Base-by-base conservation (phyloP, 2,888 invertebrate genomes). In the Fissipunctia ypsillon region DNA sequence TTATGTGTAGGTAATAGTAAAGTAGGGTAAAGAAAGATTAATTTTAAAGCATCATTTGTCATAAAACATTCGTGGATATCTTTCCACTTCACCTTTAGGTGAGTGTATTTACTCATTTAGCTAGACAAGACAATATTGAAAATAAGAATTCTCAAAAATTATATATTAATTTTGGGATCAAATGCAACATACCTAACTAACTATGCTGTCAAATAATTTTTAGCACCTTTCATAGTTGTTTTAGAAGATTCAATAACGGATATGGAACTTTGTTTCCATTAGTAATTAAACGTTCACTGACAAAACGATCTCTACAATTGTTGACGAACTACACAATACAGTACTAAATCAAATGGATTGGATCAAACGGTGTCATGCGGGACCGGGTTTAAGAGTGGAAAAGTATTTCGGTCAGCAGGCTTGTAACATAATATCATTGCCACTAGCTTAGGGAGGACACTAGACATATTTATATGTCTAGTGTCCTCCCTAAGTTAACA, bases 271-370 rank as follows among this genome's bases (percentile, higher is more conserved):
- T 38, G 28, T 38, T 38, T 38, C 9, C n/a, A n/a, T n/a, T n/a
- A n/a, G 12, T n/a, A 22, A 19, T n/a, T 25, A 31, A 43, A 31
- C 10, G 31, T 31, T 56, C 38, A 48, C 7, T 45, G n/a, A 14
- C 25, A 72, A 56, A 72, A n/a, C 16, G 25, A 12, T 54, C 9
- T 5, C 43, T 7, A 45, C 12, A 38, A 67, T 35, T 14, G 14
- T 45, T 31, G 22, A 64, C 43, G 22, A 56, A 16, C 9, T 31
- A 6, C 12, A 6, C 12, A 76, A 2, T 31, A 52, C 14, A 38
- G 50, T 69, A 63, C 16, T 77, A 63, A 69, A 81, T 70, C 52
- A 35, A 67, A 65, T 59, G 61, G 81, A 64, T 69, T 50, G 25
- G 6, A 38, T 63, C 41, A 59, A 69, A 67, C 22, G 56, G 43